Percentiles rank a stretch among this genome's conserved stretches.
Conservation (phyloP, 2,888 invertebrate genomes). For the Andricus quercusramuli region DNA sequence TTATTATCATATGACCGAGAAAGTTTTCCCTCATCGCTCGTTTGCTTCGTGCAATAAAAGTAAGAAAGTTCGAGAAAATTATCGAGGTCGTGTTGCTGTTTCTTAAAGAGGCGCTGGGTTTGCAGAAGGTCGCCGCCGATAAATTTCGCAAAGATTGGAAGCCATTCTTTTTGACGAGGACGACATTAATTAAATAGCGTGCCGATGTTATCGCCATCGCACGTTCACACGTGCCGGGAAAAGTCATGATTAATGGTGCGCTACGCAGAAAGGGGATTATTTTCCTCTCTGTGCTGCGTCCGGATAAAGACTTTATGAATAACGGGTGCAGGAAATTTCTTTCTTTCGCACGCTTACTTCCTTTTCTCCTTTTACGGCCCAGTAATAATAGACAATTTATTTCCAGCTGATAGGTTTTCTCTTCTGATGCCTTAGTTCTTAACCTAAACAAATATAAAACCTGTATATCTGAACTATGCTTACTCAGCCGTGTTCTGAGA, state of each 20-base stretch:
- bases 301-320: constrained; percentile 56
- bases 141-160: constrained; percentile 57
- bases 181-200: constrained; percentile 65
- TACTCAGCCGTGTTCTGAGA: no score
- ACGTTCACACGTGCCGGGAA: constrained; percentile 58
- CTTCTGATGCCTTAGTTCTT: neutral
- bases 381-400: constrained; percentile 25
- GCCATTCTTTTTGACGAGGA: constrained; percentile 56
- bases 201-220: constrained; percentile 59
- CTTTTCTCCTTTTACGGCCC: neutral
- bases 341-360: constrained; percentile 29
- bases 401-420: neutral
- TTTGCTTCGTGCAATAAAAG: neutral
- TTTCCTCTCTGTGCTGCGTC: constrained; percentile 48
- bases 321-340: constrained; percentile 36
- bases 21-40: neutral
- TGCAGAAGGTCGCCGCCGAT: constrained; percentile 50
- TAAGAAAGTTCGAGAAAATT: constrained; percentile 14
- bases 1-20: neutral
- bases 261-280: constrained; percentile 55
- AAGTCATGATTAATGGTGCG: constrained; percentile 61
- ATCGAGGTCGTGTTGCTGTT: constrained; percentile 14
- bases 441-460: no score
- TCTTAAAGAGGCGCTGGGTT: constrained; percentile 35
- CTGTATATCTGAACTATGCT: no score